A percentile compares a stretch with the other conserved stretches of the same genome.
These are phyloP conservation scores for Coelinius sp. DNA, from an alignment of 2,888 invertebrate species.

Conservation along the genomic window DNA sequence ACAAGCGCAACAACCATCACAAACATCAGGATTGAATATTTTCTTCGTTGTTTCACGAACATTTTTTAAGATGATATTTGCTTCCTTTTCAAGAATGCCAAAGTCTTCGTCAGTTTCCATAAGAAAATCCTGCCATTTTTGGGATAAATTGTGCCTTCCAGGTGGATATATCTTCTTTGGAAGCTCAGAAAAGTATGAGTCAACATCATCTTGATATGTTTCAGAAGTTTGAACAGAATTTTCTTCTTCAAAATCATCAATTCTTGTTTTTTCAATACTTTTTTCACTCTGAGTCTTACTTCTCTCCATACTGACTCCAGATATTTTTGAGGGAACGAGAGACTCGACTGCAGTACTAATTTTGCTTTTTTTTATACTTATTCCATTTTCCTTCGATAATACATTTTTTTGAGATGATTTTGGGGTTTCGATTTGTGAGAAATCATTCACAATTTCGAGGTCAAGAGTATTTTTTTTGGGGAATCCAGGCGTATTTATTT, in stretches of 20 bases:
- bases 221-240: neutral
- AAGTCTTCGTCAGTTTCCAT: constrained; percentile 58
- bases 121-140: constrained; percentile 63
- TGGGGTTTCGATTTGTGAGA: neutral
- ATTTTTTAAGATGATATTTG: constrained; percentile 55
- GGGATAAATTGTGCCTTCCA: constrained; percentile 60
- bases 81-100: constrained; percentile 51
- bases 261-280: neutral
- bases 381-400: neutral
- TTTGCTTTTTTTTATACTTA: neutral
- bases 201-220: neutral
- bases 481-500: neutral
- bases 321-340: neutral
- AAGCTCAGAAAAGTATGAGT: constrained; percentile 39
- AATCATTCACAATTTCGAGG: neutral
- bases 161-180: constrained; percentile 46
- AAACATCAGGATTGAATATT: constrained; percentile 52
- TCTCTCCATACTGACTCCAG: neutral
- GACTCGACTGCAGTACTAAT: neutral
- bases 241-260: neutral
- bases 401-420: neutral
- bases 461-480: too few species aligned
- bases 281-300: constrained; percentile 16
- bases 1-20: constrained; percentile 62
- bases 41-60: constrained; percentile 53